These are phyloP conservation scores for Nymphalis io DNA, from an alignment of 1,140 invertebrate species.

Conservation along the genomic window DNA sequence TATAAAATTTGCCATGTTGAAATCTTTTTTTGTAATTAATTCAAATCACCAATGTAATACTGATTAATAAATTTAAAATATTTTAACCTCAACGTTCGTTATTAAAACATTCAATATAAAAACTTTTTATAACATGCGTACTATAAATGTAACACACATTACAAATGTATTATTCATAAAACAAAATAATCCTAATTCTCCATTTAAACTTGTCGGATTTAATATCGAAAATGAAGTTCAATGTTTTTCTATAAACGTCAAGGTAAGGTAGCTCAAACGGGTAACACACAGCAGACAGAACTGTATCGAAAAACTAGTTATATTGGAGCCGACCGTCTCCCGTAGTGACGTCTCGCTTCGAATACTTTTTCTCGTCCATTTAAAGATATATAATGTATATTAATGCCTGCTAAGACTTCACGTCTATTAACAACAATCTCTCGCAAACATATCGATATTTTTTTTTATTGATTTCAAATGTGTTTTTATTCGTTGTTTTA, in stretches of 20 bases:
- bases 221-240: slow-evolving; percentile 14
- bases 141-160: neutral
- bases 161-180: neutral
- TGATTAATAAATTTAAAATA: too few species aligned
- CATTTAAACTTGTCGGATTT: neutral
- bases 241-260: slow-evolving; percentile 5
- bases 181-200: neutral
- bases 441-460: slow-evolving; percentile 8
- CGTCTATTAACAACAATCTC: slow-evolving; percentile 55
- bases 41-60: too few species aligned
- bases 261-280: neutral
- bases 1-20: neutral
- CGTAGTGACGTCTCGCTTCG: slow-evolving; percentile 52
- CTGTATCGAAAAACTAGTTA: slow-evolving; percentile 52
- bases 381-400: slow-evolving; percentile 59
- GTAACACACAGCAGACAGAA: neutral
- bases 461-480: neutral
- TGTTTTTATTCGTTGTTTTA: slow-evolving; percentile 2
- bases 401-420: slow-evolving; percentile 51
- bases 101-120: too few species aligned
- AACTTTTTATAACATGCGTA: too few species aligned
- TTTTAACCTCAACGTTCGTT: too few species aligned
- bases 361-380: slow-evolving; percentile 57
- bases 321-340: slow-evolving; percentile 39
- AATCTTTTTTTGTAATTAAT: slow-evolving; percentile 6